A percentile compares a stretch with the other conserved stretches of the same genome.
Conservation (phyloP, 2,888 invertebrate genomes). For the Amphimallon solstitiale region DNA sequence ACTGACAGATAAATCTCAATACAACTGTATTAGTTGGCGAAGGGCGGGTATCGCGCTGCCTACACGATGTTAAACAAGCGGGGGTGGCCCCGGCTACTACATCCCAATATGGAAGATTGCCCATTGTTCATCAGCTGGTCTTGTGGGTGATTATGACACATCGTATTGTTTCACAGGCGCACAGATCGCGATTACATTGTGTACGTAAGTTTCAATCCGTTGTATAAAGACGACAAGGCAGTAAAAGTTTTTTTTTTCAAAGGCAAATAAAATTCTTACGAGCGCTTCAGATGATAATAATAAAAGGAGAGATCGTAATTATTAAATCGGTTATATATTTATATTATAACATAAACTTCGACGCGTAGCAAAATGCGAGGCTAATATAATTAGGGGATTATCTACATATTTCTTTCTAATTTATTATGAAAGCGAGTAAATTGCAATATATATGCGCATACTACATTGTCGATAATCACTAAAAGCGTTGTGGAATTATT, state of each 20-base stretch:
- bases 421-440: too few species aligned
- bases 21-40: conserved; percentile 45
- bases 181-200: conserved; percentile 23
- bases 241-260: conserved; percentile 14
- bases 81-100: conserved; percentile 46
- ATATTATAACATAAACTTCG: too few species aligned
- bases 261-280: background rate
- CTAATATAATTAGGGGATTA: too few species aligned
- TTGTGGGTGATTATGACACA: conserved; percentile 46
- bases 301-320: background rate
- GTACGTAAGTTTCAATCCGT: conserved; percentile 5
- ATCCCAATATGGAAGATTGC: conserved; percentile 46
- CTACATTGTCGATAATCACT: too few species aligned
- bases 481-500: too few species aligned
- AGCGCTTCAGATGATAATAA: conserved; percentile 11
- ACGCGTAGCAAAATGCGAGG: too few species aligned
- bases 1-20: conserved; percentile 42
- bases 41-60: conserved; percentile 46
- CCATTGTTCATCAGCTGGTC: conserved; percentile 44
- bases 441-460: too few species aligned
- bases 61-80: conserved; percentile 44
- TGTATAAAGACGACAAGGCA: conserved; percentile 4
- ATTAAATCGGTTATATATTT: too few species aligned
- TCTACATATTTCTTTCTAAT: too few species aligned
- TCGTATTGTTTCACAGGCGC: conserved; percentile 43